Conservation (phyloP, 2,113 vertebrate species). For the Ptilorrhoa leucosticta region DNA sequence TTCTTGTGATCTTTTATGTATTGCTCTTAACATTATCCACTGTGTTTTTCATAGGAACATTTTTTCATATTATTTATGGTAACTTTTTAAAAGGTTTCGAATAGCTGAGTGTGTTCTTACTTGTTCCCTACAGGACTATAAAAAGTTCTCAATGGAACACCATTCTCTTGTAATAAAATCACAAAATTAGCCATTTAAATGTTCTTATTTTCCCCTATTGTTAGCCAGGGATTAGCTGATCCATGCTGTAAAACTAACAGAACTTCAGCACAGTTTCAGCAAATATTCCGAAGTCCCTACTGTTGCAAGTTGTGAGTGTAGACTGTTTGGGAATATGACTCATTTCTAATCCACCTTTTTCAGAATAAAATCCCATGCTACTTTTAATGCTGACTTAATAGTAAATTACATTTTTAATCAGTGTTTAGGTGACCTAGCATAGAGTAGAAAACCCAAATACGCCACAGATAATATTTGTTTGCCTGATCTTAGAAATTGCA, state of each 20-base stretch:
- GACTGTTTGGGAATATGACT: background rate
- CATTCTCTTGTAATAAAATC: background rate
- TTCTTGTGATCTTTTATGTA: background rate
- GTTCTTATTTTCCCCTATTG: background rate
- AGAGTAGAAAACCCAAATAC: background rate
- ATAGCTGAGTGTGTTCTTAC: background rate
- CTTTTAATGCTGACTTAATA: background rate
- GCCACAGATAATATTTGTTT: conserved; percentile 30
- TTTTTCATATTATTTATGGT: background rate
- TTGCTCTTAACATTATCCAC: background rate
- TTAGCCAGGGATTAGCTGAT: background rate
- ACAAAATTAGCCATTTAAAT: background rate
- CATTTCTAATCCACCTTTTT: background rate
- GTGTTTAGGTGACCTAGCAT: conserved; percentile 1
- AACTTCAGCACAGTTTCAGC: background rate
- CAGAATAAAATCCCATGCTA: background rate
- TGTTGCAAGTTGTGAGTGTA: background rate
- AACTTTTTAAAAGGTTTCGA: background rate
- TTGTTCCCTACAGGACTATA: background rate
- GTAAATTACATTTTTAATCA: conserved; percentile 57
- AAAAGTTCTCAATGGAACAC: background rate
- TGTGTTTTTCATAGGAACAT: background rate
- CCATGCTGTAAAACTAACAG: background rate
- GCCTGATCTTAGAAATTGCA: conserved; percentile 39
- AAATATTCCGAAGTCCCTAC: background rate